phyloP scores from a whole-genome alignment of 2,113 vertebrate genomes.

The Dicaeum eximium region DNA sequence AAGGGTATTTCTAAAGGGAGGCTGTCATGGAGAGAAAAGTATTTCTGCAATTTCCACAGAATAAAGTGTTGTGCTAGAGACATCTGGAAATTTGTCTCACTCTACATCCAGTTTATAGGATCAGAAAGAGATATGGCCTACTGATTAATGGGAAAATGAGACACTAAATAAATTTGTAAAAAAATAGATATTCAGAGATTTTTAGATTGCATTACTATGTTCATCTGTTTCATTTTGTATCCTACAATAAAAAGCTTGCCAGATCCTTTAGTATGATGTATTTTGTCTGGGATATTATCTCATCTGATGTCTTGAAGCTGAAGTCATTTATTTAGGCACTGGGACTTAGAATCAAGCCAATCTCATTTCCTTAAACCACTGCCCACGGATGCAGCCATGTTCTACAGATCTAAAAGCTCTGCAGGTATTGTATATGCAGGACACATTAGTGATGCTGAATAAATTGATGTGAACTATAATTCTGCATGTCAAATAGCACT shows the following conservation, averaged over 20 bases:
- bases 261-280: not conserved
- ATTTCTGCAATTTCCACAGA: not conserved
- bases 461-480: not conserved
- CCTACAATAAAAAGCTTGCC: not conserved
- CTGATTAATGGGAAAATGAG: conserved; percentile 11
- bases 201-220: conserved; percentile 41
- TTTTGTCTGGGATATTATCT: conserved; percentile 36
- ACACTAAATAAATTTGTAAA: conserved; percentile 18
- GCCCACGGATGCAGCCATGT: not conserved
- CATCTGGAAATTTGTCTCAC: not conserved
- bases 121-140: conserved; percentile 22
- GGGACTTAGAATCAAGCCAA: conserved; percentile 18
- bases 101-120: not conserved
- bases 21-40: not conserved
- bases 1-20: not conserved
- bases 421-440: conserved; percentile 10
- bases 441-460: not conserved
- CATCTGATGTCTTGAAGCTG: conserved; percentile 31
- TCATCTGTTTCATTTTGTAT: conserved; percentile 52
- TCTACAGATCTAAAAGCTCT: not conserved
- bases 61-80: not conserved
- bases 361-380: conserved; percentile 41
- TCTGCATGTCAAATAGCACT: not conserved
- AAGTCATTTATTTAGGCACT: conserved; percentile 50
- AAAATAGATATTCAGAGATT: conserved; percentile 15